Conservation (phyloP, 2,888 invertebrate genomes). For the Brenthis daphne region DNA sequence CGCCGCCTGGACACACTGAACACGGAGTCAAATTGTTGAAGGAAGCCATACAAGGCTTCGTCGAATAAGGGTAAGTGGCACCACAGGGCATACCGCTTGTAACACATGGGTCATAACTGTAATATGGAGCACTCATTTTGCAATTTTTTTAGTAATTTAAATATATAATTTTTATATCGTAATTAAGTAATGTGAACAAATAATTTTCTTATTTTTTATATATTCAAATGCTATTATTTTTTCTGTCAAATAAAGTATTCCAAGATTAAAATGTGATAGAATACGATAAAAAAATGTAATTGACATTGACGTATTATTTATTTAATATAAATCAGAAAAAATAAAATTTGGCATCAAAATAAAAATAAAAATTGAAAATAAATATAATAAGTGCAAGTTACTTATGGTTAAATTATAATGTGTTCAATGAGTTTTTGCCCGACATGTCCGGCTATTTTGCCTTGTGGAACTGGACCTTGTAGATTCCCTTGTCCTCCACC, state of each 20-base stretch:
- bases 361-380: conserved; percentile 36
- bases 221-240: conserved; percentile 1
- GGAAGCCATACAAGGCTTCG: conserved; percentile 67
- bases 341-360: conserved; percentile 31
- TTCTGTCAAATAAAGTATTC: conserved; percentile 10
- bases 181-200: not conserved
- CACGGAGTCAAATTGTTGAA: conserved; percentile 63
- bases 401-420: conserved; percentile 46
- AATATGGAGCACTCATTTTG: conserved; percentile 74
- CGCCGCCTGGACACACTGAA: conserved; percentile 72
- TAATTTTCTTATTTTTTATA: not conserved
- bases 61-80: conserved; percentile 69
- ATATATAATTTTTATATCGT: conserved; percentile 9
- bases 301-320: conserved; percentile 21
- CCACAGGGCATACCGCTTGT: conserved; percentile 68
- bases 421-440: conserved; percentile 62
- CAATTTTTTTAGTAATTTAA: conserved; percentile 29
- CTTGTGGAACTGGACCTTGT: conserved; percentile 65
- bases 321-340: conserved; percentile 6
- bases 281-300: conserved; percentile 7
- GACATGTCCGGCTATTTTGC: conserved; percentile 69
- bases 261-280: conserved; percentile 9
- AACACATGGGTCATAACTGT: conserved; percentile 74
- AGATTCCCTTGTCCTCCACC: conserved; percentile 63
- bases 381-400: conserved; percentile 20